Percentiles rank a stretch among this genome's conserved stretches.
Conservation (phyloP, 2,797 vertebrate genomes). For the Alcedo quadribrachys region DNA sequence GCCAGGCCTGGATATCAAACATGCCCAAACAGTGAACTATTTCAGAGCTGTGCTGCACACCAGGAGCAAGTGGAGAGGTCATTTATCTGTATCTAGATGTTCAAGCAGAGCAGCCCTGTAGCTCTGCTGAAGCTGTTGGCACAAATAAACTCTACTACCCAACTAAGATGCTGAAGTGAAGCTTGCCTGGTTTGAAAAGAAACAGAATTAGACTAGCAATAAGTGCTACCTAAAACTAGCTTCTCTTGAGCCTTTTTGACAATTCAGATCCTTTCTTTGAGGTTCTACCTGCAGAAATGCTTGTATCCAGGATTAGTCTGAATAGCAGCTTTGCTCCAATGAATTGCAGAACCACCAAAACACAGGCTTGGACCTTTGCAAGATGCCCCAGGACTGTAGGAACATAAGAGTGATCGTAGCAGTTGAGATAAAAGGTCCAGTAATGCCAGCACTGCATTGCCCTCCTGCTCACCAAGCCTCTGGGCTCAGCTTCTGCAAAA, state of each 20-base stretch:
- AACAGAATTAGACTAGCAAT: neutral
- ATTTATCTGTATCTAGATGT: neutral
- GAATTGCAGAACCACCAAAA: neutral
- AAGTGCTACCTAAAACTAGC: neutral
- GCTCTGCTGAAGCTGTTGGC: neutral
- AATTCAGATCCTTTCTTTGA: neutral
- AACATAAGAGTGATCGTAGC: fast-evolving
- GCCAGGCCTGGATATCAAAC: neutral
- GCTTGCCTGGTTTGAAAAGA: neutral
- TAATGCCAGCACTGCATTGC: neutral
- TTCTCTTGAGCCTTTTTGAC: neutral
- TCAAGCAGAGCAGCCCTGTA: neutral
- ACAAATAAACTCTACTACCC: neutral
- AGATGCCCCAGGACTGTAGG: neutral
- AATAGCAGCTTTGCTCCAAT: neutral
- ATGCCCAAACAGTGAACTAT: neutral
- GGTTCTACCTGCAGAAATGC: neutral
- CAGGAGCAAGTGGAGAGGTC: neutral
- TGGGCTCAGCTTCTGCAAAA: neutral
- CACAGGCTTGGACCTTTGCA: neutral
- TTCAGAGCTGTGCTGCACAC: neutral
- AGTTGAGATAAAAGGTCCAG: neutral
- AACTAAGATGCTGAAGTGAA: neutral
- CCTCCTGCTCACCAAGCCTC: neutral
- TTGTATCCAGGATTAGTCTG: neutral